Evolutionary conservation across 2,797 vertebrate genomes (phyloP).

Genomic region (Xerus rutilus): DNA sequence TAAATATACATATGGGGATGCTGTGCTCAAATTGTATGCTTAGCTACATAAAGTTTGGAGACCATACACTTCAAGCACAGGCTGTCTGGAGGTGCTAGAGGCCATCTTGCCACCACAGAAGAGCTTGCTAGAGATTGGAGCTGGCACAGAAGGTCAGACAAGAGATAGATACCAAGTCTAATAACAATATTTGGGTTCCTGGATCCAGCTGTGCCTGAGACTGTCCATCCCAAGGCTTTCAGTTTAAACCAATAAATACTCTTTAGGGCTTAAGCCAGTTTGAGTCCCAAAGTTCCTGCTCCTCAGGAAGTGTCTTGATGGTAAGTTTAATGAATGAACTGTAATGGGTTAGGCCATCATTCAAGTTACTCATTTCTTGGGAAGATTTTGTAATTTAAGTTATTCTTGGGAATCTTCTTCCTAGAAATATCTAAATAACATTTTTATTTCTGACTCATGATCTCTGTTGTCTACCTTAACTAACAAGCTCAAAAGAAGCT

Average conservation of each 20-base stretch:
- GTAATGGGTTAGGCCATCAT: background rate
- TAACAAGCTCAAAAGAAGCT: conserved; percentile 31
- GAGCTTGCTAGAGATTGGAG: background rate
- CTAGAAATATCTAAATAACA: background rate
- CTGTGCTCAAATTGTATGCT: background rate
- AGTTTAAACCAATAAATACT: background rate
- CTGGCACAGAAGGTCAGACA: background rate
- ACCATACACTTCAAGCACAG: background rate
- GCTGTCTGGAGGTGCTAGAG: background rate
- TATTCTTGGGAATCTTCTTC: background rate
- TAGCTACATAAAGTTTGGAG: background rate
- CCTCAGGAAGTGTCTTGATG: background rate
- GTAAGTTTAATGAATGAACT: background rate
- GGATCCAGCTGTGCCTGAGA: background rate
- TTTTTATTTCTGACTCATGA: conserved; percentile 1
- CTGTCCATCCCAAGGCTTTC: background rate
- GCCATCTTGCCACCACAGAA: background rate
- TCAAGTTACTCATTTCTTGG: background rate
- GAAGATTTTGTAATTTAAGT: background rate
- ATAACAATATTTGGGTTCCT: background rate
- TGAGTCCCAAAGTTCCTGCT: background rate
- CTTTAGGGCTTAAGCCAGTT: background rate
- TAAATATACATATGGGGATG: background rate
- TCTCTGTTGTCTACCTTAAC: conserved; percentile 12
- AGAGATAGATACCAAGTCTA: background rate